Base-by-base conservation (phyloP, 92 coral and sea anemone species). In the Porites divaricata region DNA sequence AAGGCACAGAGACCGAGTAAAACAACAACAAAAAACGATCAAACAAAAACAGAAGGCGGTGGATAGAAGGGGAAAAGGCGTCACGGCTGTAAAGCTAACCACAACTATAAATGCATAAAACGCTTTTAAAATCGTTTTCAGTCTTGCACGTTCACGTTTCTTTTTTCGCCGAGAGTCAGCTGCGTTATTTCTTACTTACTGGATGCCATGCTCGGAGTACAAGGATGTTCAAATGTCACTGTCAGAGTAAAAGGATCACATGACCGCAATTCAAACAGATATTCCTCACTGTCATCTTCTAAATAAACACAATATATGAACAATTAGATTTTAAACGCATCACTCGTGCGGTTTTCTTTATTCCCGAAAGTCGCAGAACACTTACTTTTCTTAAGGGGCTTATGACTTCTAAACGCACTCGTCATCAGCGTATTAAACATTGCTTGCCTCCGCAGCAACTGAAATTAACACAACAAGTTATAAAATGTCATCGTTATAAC, bases 201-300 rank as follows among this genome's bases (percentile, higher is more conserved):
- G 45, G 99, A 94, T 1, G 98, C 99, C 94, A 96, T 92, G 74
- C 98, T 91, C 9, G 93, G 70, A 11, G 92, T 89, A 53, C 95
- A 89, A 0, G 99, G 96, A 79, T 96, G 95, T 81, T 95, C 96
- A 92, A 96, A 96, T 4, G 99, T 94, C 75, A 96, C 85, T 52
- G 98, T 95, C 25, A 96, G 68, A 16, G 95, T 89, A 85, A 94
- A 96, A 11, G 96, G 98, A 22, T 92, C 94, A 24, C 95, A 93
- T 16, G 94, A 88, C 45, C 93, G 89, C 67, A 96, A 81, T 78
- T 96, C 99, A 79, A 96, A 94, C 64, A 85, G 85, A 56, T 89
- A 89, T 28, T 84, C 93, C 62, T 83, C 83, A 57, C 88, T 86
- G 81, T 74, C 89, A 26, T 86, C 81, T 24, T 88, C 96, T 92